Percentiles rank a stretch among this genome's conserved stretches.
phyloP scores from a whole-genome alignment of 2,888 invertebrate species.

The Lumbricus terrestris region DNA sequence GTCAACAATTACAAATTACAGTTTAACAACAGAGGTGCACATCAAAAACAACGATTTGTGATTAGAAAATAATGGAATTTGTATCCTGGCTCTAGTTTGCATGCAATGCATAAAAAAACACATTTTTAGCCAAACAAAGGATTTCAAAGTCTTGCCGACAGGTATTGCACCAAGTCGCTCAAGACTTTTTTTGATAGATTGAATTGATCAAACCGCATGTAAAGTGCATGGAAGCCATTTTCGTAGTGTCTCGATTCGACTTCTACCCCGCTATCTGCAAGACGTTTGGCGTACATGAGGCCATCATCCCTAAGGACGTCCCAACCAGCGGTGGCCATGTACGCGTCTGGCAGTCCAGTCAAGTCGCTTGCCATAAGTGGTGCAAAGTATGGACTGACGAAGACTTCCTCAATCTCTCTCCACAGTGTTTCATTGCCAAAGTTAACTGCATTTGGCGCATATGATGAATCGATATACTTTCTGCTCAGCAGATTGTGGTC shows the following conservation, averaged over 20 bases:
- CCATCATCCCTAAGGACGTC: constrained; percentile 60
- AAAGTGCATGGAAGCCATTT: constrained; percentile 50
- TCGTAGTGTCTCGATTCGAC: constrained; percentile 48
- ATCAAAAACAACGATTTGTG: neutral
- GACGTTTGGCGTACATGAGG: constrained; percentile 54
- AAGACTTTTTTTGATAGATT: constrained; percentile 21
- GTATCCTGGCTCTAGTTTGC: neutral
- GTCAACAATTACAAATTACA: neutral
- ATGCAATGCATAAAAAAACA: neutral
- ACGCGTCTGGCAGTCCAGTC: constrained; percentile 50
- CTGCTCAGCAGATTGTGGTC: constrained; percentile 21
- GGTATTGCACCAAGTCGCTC: constrained; percentile 21
- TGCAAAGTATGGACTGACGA: constrained; percentile 50
- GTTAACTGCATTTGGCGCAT: constrained; percentile 20
- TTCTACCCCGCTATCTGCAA: constrained; percentile 47
- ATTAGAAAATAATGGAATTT: neutral
- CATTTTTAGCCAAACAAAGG: neutral
- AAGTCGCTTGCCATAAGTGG: constrained; percentile 54
- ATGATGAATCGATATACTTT: constrained; percentile 19
- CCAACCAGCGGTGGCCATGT: constrained; percentile 57
- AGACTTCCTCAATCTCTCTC: constrained; percentile 36
- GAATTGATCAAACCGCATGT: constrained; percentile 30
- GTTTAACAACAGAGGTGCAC: neutral
- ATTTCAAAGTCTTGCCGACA: constrained; percentile 20
- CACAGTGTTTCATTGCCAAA: constrained; percentile 28